Conservation (phyloP, 2,888 invertebrate genomes). For the Sabatieria punctata region DNA sequence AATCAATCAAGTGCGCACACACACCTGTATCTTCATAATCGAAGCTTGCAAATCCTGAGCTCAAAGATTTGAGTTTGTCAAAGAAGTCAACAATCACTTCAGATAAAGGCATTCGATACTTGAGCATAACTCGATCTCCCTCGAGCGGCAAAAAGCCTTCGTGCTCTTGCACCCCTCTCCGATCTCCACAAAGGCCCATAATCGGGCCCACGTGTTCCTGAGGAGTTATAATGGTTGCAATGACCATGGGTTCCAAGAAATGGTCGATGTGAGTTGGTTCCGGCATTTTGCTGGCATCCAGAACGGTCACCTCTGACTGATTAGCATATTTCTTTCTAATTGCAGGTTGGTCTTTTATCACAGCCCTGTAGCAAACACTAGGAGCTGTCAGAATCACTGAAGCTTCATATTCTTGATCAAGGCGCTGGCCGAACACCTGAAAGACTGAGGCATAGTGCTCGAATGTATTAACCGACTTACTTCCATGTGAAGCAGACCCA, state of each 20-base stretch:
- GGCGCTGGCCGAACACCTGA: conserved; percentile 36
- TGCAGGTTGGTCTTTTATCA: conserved; percentile 12
- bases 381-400: conserved; percentile 40
- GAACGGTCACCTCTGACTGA: conserved; percentile 17
- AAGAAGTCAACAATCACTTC: conserved; percentile 91
- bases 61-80: conserved; percentile 66
- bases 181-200: conserved; percentile 19
- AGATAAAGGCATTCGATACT: conserved; percentile 65
- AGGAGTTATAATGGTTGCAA: conserved; percentile 75
- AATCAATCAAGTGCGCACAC: no score
- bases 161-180: conserved; percentile 23
- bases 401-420: conserved; percentile 40
- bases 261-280: conserved; percentile 9
- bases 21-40: conserved; percentile 79
- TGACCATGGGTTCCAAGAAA: conserved; percentile 56
- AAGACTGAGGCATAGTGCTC: conserved; percentile 40
- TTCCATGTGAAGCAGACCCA: conserved; percentile 41
- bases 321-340: conserved; percentile 17
- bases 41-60: conserved; percentile 83
- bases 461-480: conserved; percentile 46
- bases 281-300: conserved; percentile 14
- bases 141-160: conserved; percentile 43
- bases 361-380: conserved; percentile 40
- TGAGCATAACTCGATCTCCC: conserved; percentile 58
- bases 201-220: conserved; percentile 33